Evolutionary conservation across 2,797 vertebrate species (phyloP).

Genomic region (Onychomys arenicola): DNA sequence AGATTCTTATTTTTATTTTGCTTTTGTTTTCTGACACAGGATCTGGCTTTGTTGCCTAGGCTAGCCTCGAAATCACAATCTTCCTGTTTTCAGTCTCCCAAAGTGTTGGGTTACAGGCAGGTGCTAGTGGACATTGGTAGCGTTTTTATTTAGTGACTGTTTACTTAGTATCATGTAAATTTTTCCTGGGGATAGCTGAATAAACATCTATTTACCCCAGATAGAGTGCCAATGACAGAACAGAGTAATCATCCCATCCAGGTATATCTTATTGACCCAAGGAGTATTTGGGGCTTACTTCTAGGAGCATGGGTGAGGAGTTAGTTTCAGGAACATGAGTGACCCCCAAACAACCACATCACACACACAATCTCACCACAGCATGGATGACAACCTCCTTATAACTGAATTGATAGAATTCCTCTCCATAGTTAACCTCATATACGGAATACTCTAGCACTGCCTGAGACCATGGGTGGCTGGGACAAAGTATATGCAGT

Average conservation of each 20-base stretch:
- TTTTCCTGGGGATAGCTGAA: background rate
- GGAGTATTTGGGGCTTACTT: background rate
- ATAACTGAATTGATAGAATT: background rate
- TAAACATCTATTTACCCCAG: background rate
- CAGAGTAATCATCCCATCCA: background rate
- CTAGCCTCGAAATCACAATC: background rate
- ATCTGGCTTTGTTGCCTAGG: background rate
- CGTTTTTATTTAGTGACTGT: background rate
- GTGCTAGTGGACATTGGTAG: background rate
- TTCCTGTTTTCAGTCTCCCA: background rate
- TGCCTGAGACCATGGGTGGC: background rate
- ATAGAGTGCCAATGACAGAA: background rate
- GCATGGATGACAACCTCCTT: background rate
- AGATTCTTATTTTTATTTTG: background rate
- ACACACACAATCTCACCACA: background rate
- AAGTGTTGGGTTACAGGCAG: background rate
- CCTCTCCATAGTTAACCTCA: background rate
- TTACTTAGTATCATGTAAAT: background rate
- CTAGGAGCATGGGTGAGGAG: background rate
- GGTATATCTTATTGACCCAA: background rate
- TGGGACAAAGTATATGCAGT: background rate
- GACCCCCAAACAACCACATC: background rate
- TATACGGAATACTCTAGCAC: background rate
- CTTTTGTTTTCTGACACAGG: background rate
- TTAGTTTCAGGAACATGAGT: background rate